A percentile compares a stretch with the other conserved stretches of the same genome.
Evolutionary conservation across 2,888 invertebrate genomes (phyloP).

Genomic region (Neoaliturus tenellus): DNA sequence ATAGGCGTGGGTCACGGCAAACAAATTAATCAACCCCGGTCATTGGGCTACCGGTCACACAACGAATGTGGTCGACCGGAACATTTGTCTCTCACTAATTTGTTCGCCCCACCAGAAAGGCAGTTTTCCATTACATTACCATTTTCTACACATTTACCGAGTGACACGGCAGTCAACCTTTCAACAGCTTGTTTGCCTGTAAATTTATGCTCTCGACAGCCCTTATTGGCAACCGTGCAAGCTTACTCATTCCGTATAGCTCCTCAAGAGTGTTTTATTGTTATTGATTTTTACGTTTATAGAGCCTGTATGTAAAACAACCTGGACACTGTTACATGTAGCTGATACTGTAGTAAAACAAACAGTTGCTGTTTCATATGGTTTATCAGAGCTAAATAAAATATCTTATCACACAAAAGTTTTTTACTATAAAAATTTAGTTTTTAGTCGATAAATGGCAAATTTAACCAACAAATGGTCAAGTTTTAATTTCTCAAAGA

Average conservation of each 20-base stretch:
- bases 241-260: neutral
- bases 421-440: too few species aligned
- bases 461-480: too few species aligned
- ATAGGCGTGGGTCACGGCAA: neutral
- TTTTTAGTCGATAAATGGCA: too few species aligned
- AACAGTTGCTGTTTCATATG: neutral
- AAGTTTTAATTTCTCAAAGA: neutral
- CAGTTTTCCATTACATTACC: conserved; percentile 44
- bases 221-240: conserved; percentile 14
- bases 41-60: neutral
- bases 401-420: too few species aligned
- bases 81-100: conserved; percentile 22
- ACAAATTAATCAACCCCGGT: neutral
- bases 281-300: conserved; percentile 41
- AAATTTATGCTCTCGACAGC: neutral
- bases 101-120: neutral
- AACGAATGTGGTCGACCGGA: conserved; percentile 13
- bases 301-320: neutral
- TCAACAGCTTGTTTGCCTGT: conserved; percentile 36
- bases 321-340: neutral
- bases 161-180: neutral
- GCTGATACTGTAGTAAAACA: neutral
- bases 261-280: conserved; percentile 8
- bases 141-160: conserved; percentile 13
- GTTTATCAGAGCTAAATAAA: too few species aligned